Percentiles rank a stretch among this genome's conserved stretches.
Conservation (phyloP, 1,140 invertebrate species). For the Trypoxylus dichotomus region DNA sequence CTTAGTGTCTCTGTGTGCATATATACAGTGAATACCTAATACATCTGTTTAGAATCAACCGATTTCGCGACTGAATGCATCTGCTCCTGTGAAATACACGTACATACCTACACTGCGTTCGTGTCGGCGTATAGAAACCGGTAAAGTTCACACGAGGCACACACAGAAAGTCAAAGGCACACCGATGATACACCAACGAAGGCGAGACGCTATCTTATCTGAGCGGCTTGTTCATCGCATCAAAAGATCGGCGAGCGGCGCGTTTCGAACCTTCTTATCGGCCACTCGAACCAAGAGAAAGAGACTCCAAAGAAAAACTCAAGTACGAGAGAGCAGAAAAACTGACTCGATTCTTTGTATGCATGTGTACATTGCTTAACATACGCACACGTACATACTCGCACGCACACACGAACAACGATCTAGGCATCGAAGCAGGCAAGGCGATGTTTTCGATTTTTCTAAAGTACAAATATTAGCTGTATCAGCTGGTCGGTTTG, state of each 20-base stretch:
- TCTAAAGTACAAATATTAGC: constrained; percentile 10
- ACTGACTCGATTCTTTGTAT: neutral
- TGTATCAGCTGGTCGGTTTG: neutral
- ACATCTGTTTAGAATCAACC: neutral
- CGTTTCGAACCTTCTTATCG: constrained; percentile 22
- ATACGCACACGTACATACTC: neutral
- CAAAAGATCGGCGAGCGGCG: constrained; percentile 18
- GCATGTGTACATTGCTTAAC: neutral
- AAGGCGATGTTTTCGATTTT: constrained; percentile 3
- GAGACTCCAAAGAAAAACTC: neutral
- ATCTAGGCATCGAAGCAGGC: neutral
- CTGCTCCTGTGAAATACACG: neutral
- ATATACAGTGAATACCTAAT: neutral
- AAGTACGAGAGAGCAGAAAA: neutral
- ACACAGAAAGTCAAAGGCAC: constrained; percentile 2
- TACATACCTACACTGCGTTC: neutral
- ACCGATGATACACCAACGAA: constrained; percentile 1
- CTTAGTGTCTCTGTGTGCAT: neutral
- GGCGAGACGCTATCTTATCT: constrained; percentile 20
- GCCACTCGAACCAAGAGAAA: neutral
- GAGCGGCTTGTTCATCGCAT: constrained; percentile 22
- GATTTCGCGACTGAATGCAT: constrained; percentile 1
- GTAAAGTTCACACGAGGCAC: constrained; percentile 15
- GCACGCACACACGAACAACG: neutral
- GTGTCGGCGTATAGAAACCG: neutral